Base-by-base conservation (phyloP, 2,797 vertebrate genomes). In the Cirrhinus mrigala region DNA sequence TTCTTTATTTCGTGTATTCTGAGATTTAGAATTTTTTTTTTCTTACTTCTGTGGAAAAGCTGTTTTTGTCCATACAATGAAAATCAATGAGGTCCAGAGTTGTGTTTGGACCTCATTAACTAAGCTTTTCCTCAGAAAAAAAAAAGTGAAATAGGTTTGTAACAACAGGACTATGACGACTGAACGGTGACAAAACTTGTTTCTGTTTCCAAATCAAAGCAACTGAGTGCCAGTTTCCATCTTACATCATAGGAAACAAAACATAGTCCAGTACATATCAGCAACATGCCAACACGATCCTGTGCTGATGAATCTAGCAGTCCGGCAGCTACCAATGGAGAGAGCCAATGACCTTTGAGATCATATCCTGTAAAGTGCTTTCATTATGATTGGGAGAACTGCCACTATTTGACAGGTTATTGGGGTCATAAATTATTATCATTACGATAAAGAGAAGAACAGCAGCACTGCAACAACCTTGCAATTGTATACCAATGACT, bases 311-410 rank as follows among this genome's bases (percentile, higher is more conserved):
- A 73, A 82, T 70, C 85, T 84, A 90, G 66, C 77, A 85, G 58
- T 37, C 24, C 68, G 82, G 76, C 73, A 76, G 56, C 60, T 29
- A 4, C 70, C 87, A 80, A 68, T 64, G 85, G 82, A 86, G 83
- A 86, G 76, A 56, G 84, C 82, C 88, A 89, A 90, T 89, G 90
- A 94, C 91, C 92, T 94, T 94, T 92, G 91, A 93, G 85, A 91
- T 87, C 2, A 87, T 89, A 84, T 86, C 80, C 86, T 73, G 40
- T 70, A 81, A 80, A 86, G 74, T 56, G 40, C 73, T 27, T 24
- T 78, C 1, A 85, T 80, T 86, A 70, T 40, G 68, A 87, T 73
- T 80, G 54, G 77, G 71, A 79, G 71, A 20, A 60, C 78, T 12
- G 88, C 0, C 18, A 73, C 60, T 37, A 50, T 60, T 60, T 60